A percentile compares a stretch with the other conserved stretches of the same genome.
phyloP scores from a whole-genome alignment of 2,797 vertebrate genomes.

The Argentina silus region DNA sequence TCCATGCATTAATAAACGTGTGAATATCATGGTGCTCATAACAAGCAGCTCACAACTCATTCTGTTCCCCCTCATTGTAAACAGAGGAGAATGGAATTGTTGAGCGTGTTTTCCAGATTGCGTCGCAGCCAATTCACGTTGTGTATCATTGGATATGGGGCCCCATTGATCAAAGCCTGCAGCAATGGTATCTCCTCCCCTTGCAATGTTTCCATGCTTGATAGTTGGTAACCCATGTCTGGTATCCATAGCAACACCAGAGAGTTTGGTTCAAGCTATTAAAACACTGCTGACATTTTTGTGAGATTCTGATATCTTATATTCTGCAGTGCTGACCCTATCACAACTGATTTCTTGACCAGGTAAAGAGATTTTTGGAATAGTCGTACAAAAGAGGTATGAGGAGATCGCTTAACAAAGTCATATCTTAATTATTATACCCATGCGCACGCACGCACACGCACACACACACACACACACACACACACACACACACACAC shows the following conservation, averaged over 20 bases:
- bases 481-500: background rate
- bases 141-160: slow-evolving; percentile 36
- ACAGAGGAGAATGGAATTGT: slow-evolving; percentile 47
- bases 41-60: slow-evolving; percentile 21
- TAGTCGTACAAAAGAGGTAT: background rate
- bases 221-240: slow-evolving; percentile 58
- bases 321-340: slow-evolving; percentile 56
- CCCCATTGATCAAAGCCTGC: slow-evolving; percentile 39
- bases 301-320: slow-evolving; percentile 65
- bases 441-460: background rate
- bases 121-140: slow-evolving; percentile 38
- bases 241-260: slow-evolving; percentile 72
- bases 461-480: slow-evolving; percentile 12
- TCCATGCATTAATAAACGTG: slow-evolving; percentile 71
- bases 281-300: slow-evolving; percentile 58
- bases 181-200: slow-evolving; percentile 35
- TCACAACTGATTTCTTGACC: slow-evolving; percentile 66
- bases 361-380: slow-evolving; percentile 24
- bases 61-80: slow-evolving; percentile 53
- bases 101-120: slow-evolving; percentile 12
- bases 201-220: slow-evolving; percentile 35
- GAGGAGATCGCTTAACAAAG: background rate
- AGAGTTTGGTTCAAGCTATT: slow-evolving; percentile 52
- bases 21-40: slow-evolving; percentile 64
- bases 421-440: background rate